Evolutionary conservation across 1,140 invertebrate species (phyloP), one percentile per base, ranked within the genome.

Genomic region (Drosophila kepulauana): DNA sequence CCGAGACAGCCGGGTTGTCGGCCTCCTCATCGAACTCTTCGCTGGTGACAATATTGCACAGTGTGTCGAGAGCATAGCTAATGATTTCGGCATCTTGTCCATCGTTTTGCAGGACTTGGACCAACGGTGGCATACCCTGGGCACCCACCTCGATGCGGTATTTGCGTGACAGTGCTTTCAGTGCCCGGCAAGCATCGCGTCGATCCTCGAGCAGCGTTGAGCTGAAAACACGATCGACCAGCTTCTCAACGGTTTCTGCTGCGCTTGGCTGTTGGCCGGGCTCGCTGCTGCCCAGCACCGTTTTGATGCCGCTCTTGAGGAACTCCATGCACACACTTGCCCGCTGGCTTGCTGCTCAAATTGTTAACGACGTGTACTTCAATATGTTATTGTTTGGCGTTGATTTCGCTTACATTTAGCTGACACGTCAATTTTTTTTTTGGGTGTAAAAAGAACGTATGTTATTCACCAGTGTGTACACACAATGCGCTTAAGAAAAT

Each of bases 121-220:
- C 94, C 6, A 99, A 93, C 5, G 96, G 95, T 81, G 98, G 96
- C 97, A 99, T 98, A 20, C 97, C 98, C 91, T 98, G 97, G 7
- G 98, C 98, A 15, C 98, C 99, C 54, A 99, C 99, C 93, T 99
- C 98, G 3, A 99, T 94, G 6, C 99, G 94, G 92, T 98, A 98
- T 91, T 98, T 99, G 88, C 96, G 95, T 0, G 99, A 99, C 58
- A 99, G 93, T 1, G 98, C 97, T 93, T 98, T 98, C 1, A 99
- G 94, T 0, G 98, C 98, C 79, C 98, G 94, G 82, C 99, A 98
- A 2, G 99, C 98, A 96, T 99, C 98, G 91, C 99, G 93, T 61
- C 99, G 94, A 91, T 99, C 99, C 92, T 99, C 98, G 11, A 99
- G 93, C 46, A 99, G 93, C 5, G 97, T 98, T 6, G 98, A 99